Conservation (phyloP, 2,888 invertebrate species). For the Harpalus rubripes region DNA sequence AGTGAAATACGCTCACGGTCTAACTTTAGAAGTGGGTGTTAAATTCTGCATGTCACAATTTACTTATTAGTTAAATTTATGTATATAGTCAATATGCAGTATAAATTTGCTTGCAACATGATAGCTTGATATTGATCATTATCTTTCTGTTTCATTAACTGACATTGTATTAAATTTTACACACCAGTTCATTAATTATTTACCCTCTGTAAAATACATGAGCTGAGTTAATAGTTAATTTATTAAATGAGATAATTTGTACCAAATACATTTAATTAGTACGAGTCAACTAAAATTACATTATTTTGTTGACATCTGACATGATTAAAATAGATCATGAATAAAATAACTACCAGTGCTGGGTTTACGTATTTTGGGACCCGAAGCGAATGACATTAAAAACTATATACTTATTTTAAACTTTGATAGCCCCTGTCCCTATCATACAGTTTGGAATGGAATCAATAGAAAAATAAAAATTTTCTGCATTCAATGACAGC, state of each 20-base stretch:
- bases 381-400: too few relatives aligned
- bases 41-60: neutral
- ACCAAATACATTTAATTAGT: constrained; percentile 2
- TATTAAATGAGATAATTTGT: constrained; percentile 18
- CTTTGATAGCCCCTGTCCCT: too few relatives aligned
- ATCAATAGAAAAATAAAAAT: too few relatives aligned
- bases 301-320: neutral
- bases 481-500: too few relatives aligned
- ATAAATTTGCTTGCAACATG: constrained; percentile 1
- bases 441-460: too few relatives aligned
- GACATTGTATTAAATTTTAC: constrained; percentile 3
- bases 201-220: neutral
- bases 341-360: too few relatives aligned
- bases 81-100: constrained; percentile 11
- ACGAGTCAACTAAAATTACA: neutral
- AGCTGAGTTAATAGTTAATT: neutral
- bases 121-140: constrained; percentile 25
- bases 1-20: too few relatives aligned
- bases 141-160: constrained; percentile 11
- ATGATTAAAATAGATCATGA: neutral
- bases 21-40: neutral
- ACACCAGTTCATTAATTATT: constrained; percentile 5
- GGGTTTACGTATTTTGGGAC: too few relatives aligned
- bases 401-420: too few relatives aligned
- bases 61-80: constrained; percentile 9